A percentile compares a stretch with the other conserved stretches of the same genome.
phyloP scores from a whole-genome alignment of 2,888 invertebrate genomes.

The Lochmaea crataegi region DNA sequence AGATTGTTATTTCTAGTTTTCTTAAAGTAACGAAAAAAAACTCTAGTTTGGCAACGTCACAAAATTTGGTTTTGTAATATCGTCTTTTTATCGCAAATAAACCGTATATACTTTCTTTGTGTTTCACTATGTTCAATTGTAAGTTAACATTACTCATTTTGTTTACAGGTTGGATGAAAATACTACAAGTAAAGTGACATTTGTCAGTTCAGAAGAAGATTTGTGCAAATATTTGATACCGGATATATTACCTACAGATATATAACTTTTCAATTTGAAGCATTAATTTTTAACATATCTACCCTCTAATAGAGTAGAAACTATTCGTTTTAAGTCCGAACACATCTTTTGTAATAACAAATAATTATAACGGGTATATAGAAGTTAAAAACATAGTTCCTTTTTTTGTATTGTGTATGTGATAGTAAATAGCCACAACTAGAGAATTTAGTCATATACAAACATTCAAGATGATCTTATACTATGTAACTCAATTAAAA shows the following conservation, averaged over 20 bases:
- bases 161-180: constrained; percentile 79
- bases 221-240: constrained; percentile 81
- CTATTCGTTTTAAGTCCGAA: constrained; percentile 7
- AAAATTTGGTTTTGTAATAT: too few species aligned
- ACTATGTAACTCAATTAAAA: too few species aligned
- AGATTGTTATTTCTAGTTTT: too few species aligned
- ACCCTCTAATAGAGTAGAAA: neutral
- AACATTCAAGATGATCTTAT: too few species aligned
- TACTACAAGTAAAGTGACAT: constrained; percentile 80
- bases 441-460: too few species aligned
- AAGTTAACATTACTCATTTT: neutral
- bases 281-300: constrained; percentile 22
- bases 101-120: constrained; percentile 2
- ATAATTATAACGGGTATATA: constrained; percentile 1
- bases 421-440: too few species aligned
- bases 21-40: too few species aligned
- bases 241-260: constrained; percentile 79
- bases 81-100: too few species aligned
- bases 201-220: constrained; percentile 77
- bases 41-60: too few species aligned
- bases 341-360: constrained; percentile 9
- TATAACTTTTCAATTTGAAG: constrained; percentile 63
- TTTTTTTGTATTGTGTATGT: too few species aligned
- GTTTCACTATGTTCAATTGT: neutral
- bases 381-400: neutral